These are phyloP conservation scores for Cheilosia vernalis DNA, from an alignment of 2,888 invertebrate genomes.

Conservation along the genomic window DNA sequence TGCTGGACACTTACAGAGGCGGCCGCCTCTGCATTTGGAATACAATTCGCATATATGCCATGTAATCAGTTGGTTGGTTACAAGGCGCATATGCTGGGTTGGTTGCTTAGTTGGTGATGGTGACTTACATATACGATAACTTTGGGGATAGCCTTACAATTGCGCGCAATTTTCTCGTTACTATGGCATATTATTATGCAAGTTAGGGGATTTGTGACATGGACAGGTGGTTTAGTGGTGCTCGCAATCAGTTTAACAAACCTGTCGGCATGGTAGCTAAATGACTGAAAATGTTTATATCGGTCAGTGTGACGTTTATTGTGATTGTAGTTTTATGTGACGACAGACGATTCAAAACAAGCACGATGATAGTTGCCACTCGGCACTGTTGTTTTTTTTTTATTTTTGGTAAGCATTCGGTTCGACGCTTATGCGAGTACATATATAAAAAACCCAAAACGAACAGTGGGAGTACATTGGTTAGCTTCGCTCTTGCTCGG, in stretches of 20 bases:
- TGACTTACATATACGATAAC: slow-evolving; percentile 11
- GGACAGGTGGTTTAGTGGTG: slow-evolving; percentile 35
- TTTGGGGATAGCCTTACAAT: slow-evolving; percentile 26
- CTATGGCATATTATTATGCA: slow-evolving; percentile 48
- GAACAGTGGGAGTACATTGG: no score
- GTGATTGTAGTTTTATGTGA: no score
- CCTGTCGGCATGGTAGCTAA: background rate
- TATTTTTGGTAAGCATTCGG: no score
- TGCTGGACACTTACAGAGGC: slow-evolving; percentile 19
- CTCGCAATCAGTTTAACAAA: slow-evolving; percentile 46
- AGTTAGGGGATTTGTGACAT: slow-evolving; percentile 35
- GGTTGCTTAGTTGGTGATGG: background rate
- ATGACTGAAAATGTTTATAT: no score
- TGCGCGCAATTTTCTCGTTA: slow-evolving; percentile 46
- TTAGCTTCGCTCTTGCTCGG: no score
- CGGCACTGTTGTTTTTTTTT: no score
- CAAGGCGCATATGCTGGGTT: background rate
- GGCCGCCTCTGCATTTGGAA: slow-evolving; percentile 35
- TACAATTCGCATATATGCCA: slow-evolving; percentile 4
- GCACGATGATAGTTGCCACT: no score
- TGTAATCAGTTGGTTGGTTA: background rate
- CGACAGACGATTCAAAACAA: no score
- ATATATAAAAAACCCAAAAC: no score
- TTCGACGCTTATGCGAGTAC: no score
- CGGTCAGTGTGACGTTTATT: no score